A percentile compares a stretch with the other conserved stretches of the same genome.
Evolutionary conservation across 2,113 vertebrate species (phyloP).

Genomic region (Gadus chalcogrammus): DNA sequence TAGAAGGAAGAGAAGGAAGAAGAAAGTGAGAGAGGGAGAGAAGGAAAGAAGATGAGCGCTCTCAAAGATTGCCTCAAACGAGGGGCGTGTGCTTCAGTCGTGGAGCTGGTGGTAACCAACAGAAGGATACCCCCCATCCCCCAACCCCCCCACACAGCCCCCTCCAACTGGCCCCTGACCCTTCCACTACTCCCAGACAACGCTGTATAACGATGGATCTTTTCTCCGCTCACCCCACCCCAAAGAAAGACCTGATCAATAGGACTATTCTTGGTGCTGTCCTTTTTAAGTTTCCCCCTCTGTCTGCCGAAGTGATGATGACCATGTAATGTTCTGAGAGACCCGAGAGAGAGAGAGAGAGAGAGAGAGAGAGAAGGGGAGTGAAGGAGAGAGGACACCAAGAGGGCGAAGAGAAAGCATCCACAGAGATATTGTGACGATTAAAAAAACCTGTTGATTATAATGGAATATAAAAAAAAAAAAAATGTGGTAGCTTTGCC

Average conservation of each 20-base stretch:
- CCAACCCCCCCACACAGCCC: not conserved
- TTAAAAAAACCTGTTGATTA: constrained; percentile 60
- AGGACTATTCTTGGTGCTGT: constrained; percentile 55
- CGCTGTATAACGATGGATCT: not conserved
- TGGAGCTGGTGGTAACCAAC: too few relatives aligned
- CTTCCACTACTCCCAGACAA: not conserved
- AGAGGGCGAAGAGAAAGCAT: constrained; percentile 43
- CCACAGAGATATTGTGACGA: constrained; percentile 63
- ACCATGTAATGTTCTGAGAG: constrained; percentile 51
- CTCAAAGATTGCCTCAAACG: constrained; percentile 59
- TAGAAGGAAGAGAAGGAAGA: constrained; percentile 21
- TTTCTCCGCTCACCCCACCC: constrained; percentile 8
- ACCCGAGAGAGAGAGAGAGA: constrained; percentile 12
- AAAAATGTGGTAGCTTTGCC: constrained; percentile 72
- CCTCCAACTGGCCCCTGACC: constrained; percentile 11
- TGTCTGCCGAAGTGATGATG: constrained; percentile 34
- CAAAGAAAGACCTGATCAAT: constrained; percentile 62
- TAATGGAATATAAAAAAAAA: constrained; percentile 67
- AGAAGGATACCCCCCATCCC: constrained; percentile 11
- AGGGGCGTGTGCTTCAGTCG: constrained; percentile 14
- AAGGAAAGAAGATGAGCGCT: constrained; percentile 38
- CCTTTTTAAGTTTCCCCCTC: constrained; percentile 34
- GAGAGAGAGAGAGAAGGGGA: constrained; percentile 16
- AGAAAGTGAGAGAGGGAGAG: constrained; percentile 20
- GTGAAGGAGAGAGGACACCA: constrained; percentile 8